Percentiles rank a stretch among this genome's conserved stretches.
Evolutionary conservation across 2,888 invertebrate genomes (phyloP).

Genomic region (Troides aeacus): DNA sequence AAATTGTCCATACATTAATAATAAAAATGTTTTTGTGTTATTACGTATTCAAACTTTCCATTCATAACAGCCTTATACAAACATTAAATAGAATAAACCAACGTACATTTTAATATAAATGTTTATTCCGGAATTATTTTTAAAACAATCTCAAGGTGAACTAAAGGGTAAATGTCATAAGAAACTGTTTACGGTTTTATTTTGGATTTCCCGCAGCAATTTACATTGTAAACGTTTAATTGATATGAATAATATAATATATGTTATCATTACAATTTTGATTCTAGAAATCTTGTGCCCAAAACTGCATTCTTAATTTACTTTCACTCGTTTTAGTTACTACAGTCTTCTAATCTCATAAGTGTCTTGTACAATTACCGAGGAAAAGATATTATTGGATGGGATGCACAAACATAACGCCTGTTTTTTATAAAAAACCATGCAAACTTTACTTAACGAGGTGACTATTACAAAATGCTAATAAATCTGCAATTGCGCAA

Average conservation of each 20-base stretch:
- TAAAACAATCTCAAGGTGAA: constrained; percentile 25
- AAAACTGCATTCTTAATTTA: too few species aligned
- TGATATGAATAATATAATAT: neutral
- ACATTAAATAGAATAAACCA: neutral
- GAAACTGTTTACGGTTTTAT: constrained; percentile 9
- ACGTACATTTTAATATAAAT: neutral
- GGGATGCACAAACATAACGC: too few species aligned
- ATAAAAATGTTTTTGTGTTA: neutral
- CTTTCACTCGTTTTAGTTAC: too few species aligned
- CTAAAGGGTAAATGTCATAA: constrained; percentile 10
- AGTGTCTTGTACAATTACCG: too few species aligned
- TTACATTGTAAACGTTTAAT: neutral
- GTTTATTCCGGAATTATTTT: constrained; percentile 4
- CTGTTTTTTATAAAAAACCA: too few species aligned
- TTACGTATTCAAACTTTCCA: neutral
- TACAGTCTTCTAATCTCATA: too few species aligned
- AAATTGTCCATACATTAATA: too few species aligned
- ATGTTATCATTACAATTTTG: too few species aligned
- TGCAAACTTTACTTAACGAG: too few species aligned
- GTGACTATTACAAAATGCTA: neutral
- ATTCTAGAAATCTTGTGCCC: too few species aligned
- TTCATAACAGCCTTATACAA: neutral
- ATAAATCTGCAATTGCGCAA: neutral
- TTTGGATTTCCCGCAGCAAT: constrained; percentile 15
- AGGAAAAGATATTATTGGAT: too few species aligned